Conservation (phyloP, 2,113 vertebrate genomes). For the Peromyscus maniculatus region DNA sequence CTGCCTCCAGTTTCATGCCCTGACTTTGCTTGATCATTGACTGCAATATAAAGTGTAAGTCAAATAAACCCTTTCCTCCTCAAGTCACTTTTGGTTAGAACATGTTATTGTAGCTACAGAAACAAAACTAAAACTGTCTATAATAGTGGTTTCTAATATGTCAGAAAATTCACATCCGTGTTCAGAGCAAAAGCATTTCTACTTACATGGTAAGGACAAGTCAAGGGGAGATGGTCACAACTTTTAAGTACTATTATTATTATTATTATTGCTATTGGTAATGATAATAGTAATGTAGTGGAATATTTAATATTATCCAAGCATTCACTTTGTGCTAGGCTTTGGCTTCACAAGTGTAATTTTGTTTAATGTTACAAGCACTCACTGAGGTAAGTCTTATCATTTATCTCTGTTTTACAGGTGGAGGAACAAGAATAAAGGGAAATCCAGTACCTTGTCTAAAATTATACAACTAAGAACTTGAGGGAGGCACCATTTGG, state of each 20-base stretch:
- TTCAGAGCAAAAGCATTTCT: not conserved
- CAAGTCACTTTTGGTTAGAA: not conserved
- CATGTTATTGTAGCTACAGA: not conserved
- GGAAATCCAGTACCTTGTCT: not conserved
- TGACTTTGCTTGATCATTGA: not conserved
- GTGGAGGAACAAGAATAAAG: not conserved
- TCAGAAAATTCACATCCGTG: not conserved
- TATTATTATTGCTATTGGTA: not conserved
- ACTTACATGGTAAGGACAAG: not conserved
- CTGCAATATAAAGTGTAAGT: not conserved
- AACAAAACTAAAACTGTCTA: not conserved
- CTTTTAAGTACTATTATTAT: not conserved
- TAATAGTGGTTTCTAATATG: not conserved
- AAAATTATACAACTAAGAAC: not conserved
- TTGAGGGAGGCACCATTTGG: not conserved
- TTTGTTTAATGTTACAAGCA: not conserved
- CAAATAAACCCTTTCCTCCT: not conserved
- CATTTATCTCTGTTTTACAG: not conserved
- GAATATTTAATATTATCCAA: slow-evolving; percentile 16
- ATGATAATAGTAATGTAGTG: not conserved
- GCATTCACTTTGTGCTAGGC: not conserved
- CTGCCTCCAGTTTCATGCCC: not conserved
- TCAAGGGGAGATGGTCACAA: not conserved
- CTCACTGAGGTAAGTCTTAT: not conserved
- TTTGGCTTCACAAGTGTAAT: not conserved